Conservation (phyloP, 2,113 vertebrate species). For the Corythornis cristatus region DNA sequence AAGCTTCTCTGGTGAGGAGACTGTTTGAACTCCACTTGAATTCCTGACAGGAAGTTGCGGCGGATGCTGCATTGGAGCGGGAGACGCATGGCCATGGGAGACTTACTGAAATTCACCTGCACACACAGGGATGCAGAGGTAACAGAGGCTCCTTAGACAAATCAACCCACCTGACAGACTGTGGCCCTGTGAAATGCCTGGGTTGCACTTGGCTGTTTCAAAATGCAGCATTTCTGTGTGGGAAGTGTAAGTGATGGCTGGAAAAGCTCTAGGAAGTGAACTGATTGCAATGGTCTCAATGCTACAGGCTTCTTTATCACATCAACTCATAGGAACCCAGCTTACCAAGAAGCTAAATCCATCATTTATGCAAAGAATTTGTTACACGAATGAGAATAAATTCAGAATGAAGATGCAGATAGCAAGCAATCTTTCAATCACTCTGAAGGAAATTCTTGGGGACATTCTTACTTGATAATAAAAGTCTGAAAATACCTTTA, state of each 20-base stretch:
- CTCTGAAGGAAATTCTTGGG: neutral
- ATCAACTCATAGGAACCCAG: neutral
- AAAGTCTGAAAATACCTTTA: neutral
- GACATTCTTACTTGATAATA: neutral
- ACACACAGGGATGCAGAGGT: neutral
- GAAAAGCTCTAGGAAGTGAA: neutral
- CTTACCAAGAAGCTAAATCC: neutral
- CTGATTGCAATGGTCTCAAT: neutral
- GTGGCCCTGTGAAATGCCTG: neutral
- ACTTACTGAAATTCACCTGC: constrained; percentile 87
- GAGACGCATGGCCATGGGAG: constrained; percentile 88
- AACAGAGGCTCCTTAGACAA: neutral
- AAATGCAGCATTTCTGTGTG: no score
- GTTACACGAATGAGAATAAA: accelerated
- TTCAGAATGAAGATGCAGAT: neutral
- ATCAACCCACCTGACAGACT: no score
- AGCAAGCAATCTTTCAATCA: neutral
- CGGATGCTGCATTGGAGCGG: constrained; percentile 84
- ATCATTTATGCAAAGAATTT: neutral
- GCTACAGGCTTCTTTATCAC: neutral
- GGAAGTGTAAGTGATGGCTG: neutral
- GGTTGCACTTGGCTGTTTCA: neutral
- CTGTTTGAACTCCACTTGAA: constrained; percentile 93
- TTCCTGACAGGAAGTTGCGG: constrained; percentile 92
- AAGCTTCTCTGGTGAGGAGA: constrained; percentile 92